Percentiles rank a stretch among this genome's conserved stretches.
Conservation (phyloP, 2,113 vertebrate genomes). For the Charina bottae region DNA sequence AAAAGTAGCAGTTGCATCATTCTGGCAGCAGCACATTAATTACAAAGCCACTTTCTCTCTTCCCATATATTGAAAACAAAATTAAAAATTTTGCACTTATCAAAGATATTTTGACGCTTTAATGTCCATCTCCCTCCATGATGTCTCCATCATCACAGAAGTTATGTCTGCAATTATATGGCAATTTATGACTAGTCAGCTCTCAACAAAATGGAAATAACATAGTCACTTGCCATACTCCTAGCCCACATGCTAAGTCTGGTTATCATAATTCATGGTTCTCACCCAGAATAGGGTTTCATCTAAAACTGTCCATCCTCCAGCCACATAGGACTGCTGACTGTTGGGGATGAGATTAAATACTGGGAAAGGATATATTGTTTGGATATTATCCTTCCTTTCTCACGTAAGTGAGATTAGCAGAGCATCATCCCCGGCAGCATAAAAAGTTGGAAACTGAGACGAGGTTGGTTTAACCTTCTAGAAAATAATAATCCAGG, state of each 20-base stretch:
- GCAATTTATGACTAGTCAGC: neutral
- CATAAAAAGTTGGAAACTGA: no score
- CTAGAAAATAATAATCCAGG: no score
- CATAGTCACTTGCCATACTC: neutral
- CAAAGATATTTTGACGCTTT: neutral
- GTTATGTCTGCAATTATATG: neutral
- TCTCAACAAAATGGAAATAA: neutral
- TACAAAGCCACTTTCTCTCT: conserved; percentile 38
- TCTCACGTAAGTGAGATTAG: no score
- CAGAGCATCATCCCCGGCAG: no score
- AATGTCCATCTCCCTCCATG: neutral
- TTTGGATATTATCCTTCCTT: no score
- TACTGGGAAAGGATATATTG: no score
- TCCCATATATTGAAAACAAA: neutral
- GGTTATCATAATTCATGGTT: neutral
- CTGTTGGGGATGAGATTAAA: no score
- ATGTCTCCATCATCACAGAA: neutral
- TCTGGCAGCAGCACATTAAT: conserved; percentile 30
- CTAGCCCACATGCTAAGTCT: neutral
- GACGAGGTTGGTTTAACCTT: no score
- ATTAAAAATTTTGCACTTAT: neutral
- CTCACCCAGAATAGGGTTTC: neutral
- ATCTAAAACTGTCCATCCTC: neutral
- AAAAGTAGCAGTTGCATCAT: conserved; percentile 58
- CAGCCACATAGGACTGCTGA: neutral